Conservation (phyloP, 1,140 invertebrate species). For the Dolichoris vasculosae region DNA sequence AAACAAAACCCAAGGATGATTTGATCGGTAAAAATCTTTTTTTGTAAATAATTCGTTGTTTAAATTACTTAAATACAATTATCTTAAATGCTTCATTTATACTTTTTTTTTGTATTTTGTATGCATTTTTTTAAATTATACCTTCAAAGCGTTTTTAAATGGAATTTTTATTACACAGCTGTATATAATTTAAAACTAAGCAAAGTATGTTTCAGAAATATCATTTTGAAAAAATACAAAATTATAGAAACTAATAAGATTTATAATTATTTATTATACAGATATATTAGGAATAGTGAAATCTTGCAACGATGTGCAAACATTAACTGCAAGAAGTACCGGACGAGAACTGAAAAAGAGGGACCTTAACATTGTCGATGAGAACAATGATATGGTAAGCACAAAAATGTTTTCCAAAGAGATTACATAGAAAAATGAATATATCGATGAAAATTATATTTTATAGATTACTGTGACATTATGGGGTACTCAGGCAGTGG, state of each 20-base stretch:
- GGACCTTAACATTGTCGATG: slow-evolving; percentile 91
- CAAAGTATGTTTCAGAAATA: too few relatives aligned
- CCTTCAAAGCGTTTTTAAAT: too few relatives aligned
- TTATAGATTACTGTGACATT: slow-evolving; percentile 80
- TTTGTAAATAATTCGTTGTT: slow-evolving; percentile 8
- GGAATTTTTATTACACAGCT: too few relatives aligned
- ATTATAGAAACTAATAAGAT: slow-evolving; percentile 11
- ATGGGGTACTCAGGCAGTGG: slow-evolving; percentile 89
- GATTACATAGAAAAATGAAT: neutral
- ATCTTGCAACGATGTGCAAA: slow-evolving; percentile 80
- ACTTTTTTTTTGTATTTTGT: too few relatives aligned
- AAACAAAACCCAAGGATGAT: slow-evolving; percentile 79
- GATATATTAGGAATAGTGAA: slow-evolving; percentile 96
- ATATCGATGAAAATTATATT: slow-evolving; percentile 39
- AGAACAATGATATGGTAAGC: slow-evolving; percentile 84
- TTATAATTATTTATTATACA: slow-evolving; percentile 65
- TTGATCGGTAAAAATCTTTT: slow-evolving; percentile 79
- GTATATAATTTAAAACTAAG: too few relatives aligned
- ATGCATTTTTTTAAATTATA: too few relatives aligned
- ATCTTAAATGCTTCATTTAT: too few relatives aligned
- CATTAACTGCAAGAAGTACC: slow-evolving; percentile 82
- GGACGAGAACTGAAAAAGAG: slow-evolving; percentile 92
- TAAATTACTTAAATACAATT: slow-evolving; percentile 35
- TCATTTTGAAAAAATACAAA: slow-evolving; percentile 37
- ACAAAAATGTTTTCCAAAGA: neutral